Evolutionary conservation across 2,113 vertebrate species (phyloP).

Genomic region (Cryptoleucopteryx plumbea): DNA sequence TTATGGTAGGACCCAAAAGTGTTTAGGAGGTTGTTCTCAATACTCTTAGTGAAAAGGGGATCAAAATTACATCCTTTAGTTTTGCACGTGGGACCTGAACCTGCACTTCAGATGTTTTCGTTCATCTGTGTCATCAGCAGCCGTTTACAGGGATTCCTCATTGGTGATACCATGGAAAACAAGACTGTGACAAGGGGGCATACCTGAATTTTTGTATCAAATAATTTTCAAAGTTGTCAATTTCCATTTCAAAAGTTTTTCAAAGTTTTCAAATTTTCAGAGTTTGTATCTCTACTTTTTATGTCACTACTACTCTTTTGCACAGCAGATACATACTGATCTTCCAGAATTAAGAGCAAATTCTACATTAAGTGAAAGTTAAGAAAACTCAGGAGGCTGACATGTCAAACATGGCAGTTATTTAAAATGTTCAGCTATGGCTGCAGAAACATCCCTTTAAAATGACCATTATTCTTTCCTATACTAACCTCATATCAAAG

Average conservation of each 20-base stretch:
- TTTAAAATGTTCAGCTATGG: not conserved
- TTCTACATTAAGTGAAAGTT: not conserved
- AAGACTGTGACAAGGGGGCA: not conserved
- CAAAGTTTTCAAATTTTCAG: not conserved
- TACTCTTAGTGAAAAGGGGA: not conserved
- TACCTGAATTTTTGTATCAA: not conserved
- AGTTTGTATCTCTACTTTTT: not conserved
- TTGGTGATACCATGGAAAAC: not conserved
- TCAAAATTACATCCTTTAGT: not conserved
- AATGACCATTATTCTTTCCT: not conserved
- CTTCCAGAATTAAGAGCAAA: not conserved
- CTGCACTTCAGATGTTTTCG: not conserved
- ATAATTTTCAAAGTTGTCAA: not conserved
- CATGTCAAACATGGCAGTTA: not conserved
- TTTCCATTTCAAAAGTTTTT: not conserved
- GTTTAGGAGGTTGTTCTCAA: not conserved
- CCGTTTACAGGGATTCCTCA: fast-evolving
- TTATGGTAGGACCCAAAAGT: not conserved
- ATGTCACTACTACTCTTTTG: not conserved
- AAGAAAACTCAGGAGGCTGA: not conserved
- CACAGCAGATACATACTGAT: not conserved
- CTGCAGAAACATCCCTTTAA: not conserved
- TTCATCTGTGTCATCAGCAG: not conserved
- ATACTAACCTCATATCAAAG: not conserved
- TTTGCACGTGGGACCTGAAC: not conserved